These are phyloP conservation scores for Meloidogyne floridensis DNA, from an alignment of 1,140 invertebrate genomes.

Conservation along the genomic window DNA sequence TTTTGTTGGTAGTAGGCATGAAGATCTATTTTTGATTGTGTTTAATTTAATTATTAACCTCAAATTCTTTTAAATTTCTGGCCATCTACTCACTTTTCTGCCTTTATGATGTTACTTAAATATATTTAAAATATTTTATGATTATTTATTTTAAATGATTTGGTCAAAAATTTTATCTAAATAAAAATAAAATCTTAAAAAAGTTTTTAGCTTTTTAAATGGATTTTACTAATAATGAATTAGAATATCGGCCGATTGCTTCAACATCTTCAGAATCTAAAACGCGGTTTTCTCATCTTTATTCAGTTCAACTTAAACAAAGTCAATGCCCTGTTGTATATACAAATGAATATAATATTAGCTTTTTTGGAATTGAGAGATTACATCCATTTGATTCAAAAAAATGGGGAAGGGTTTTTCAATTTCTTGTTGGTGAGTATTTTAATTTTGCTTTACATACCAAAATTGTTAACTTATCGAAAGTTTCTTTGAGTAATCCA, in stretches of 20 bases:
- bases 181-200: not conserved
- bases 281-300: constrained; percentile 12
- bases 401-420: constrained; percentile 78
- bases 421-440: constrained; percentile 71
- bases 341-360: constrained; percentile 78
- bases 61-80: not conserved
- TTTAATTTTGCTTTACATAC: too few relatives aligned
- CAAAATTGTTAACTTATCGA: too few relatives aligned
- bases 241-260: constrained; percentile 3
- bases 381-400: constrained; percentile 84
- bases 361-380: constrained; percentile 79
- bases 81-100: not conserved
- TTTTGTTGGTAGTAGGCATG: too few relatives aligned
- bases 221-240: not conserved
- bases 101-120: not conserved
- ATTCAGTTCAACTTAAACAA: not conserved
- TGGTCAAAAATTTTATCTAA: not conserved
- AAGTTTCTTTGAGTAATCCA: too few relatives aligned
- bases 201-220: not conserved
- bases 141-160: constrained; percentile 20
- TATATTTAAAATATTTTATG: constrained; percentile 4
- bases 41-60: not conserved
- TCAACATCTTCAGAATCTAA: not conserved
- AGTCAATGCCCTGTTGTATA: constrained; percentile 76
- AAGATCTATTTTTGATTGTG: too few relatives aligned